phyloP scores from a whole-genome alignment of 2,888 invertebrate species.

The Eupithecia subfuscata region DNA sequence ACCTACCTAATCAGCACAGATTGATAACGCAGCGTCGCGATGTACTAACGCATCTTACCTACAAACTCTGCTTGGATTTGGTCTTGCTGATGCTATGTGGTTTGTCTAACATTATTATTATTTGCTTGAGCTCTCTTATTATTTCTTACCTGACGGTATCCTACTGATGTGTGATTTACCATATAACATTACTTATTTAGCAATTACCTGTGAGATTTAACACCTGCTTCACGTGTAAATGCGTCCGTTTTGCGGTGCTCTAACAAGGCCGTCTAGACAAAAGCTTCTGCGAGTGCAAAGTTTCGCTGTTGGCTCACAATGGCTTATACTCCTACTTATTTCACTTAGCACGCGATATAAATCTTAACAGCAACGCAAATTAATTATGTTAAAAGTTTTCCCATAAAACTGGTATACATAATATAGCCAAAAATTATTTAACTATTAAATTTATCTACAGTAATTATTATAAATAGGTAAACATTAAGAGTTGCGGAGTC shows the following conservation, averaged over 20 bases:
- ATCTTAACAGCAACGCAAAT: slow-evolving; percentile 35
- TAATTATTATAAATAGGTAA: background rate
- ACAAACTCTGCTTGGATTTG: background rate
- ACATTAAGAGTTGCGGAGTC: background rate
- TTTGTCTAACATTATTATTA: background rate
- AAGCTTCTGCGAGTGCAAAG: slow-evolving; percentile 37
- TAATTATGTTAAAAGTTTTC: slow-evolving; percentile 29
- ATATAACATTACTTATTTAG: too few species aligned
- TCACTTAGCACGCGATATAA: slow-evolving; percentile 34
- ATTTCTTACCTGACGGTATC: background rate
- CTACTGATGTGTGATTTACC: background rate
- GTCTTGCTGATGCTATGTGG: background rate
- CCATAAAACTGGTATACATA: slow-evolving; percentile 20
- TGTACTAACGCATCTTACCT: too few species aligned
- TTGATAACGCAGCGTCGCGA: too few species aligned
- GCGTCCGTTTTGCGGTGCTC: slow-evolving; percentile 23
- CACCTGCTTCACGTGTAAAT: slow-evolving; percentile 10
- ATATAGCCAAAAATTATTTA: too few species aligned
- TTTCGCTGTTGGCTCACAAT: slow-evolving; percentile 39
- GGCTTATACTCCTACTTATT: slow-evolving; percentile 31
- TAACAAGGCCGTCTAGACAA: slow-evolving; percentile 41
- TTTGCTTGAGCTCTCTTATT: background rate
- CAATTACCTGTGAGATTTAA: too few species aligned
- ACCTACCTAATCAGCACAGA: too few species aligned
- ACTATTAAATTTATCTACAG: background rate